These are phyloP conservation scores for Channa maculata DNA, from an alignment of 2,113 vertebrate species.

Conservation along the genomic window DNA sequence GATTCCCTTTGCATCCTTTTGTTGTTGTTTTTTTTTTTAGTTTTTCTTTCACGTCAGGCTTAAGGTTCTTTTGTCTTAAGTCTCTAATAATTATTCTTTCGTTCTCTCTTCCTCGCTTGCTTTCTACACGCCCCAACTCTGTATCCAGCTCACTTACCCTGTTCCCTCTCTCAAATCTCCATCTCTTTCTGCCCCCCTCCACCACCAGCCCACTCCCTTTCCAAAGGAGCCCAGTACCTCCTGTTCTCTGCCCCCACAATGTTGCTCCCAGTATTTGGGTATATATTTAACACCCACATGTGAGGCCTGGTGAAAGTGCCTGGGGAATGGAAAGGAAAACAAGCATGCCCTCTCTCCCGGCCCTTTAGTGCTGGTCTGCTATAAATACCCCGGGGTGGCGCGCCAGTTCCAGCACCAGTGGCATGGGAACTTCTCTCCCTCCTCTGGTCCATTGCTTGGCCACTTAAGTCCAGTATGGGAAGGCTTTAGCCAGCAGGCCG, in stretches of 20 bases:
- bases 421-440: conserved; percentile 93
- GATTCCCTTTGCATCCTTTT: conserved; percentile 59
- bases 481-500: conserved; percentile 59
- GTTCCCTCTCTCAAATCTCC: conserved; percentile 8
- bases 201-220: conserved; percentile 23
- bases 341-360: conserved; percentile 90
- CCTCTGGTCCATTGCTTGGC: conserved; percentile 67
- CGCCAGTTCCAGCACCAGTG: conserved; percentile 90
- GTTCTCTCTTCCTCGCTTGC: neutral
- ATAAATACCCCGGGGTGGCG: conserved; percentile 93
- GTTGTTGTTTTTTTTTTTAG: conserved; percentile 40
- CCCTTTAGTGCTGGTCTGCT: conserved; percentile 85
- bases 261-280: conserved; percentile 82
- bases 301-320: conserved; percentile 84
- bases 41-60: conserved; percentile 57
- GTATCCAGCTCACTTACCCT: conserved; percentile 14
- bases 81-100: conserved; percentile 39
- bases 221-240: conserved; percentile 48
- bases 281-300: conserved; percentile 87
- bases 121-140: neutral
- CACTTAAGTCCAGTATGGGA: conserved; percentile 78
- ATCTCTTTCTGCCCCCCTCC: conserved; percentile 7
- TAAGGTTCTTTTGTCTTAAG: conserved; percentile 37
- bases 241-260: conserved; percentile 59
- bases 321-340: conserved; percentile 98